Evolutionary conservation across 2,888 invertebrate species (phyloP).

Genomic region (Antheraea assamensis): DNA sequence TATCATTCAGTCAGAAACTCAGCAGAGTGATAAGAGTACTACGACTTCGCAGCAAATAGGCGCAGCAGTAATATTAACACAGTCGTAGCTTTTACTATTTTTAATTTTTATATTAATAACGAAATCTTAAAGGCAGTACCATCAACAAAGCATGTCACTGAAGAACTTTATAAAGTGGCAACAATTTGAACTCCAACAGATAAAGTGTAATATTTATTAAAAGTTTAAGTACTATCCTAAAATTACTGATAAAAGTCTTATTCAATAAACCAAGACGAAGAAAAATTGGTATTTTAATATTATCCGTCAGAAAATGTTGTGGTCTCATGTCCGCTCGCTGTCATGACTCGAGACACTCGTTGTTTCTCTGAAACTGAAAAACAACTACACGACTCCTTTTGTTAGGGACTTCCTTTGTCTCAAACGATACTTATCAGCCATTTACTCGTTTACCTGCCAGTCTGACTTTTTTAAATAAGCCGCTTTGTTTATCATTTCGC

Average conservation of each 20-base stretch:
- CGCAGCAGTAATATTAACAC: too few species aligned
- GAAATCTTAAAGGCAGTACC: too few species aligned
- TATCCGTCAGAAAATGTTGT: conserved; percentile 1
- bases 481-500: conserved; percentile 39
- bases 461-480: conserved; percentile 62
- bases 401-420: conserved; percentile 69
- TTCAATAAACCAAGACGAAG: neutral
- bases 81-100: too few species aligned
- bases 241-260: too few species aligned
- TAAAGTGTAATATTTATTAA: neutral
- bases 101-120: too few species aligned
- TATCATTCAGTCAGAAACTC: neutral
- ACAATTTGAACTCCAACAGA: neutral
- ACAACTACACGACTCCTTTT: conserved; percentile 69
- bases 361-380: conserved; percentile 52
- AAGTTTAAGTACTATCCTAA: too few species aligned
- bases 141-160: too few species aligned
- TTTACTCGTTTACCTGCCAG: conserved; percentile 73
- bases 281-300: neutral
- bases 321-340: conserved; percentile 15
- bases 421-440: conserved; percentile 73
- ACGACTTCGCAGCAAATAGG: neutral
- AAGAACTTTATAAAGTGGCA: neutral
- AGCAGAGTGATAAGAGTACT: neutral
- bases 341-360: conserved; percentile 18